Conservation (phyloP, 2,888 invertebrate genomes). For the Hirtodrosophila duncani region DNA sequence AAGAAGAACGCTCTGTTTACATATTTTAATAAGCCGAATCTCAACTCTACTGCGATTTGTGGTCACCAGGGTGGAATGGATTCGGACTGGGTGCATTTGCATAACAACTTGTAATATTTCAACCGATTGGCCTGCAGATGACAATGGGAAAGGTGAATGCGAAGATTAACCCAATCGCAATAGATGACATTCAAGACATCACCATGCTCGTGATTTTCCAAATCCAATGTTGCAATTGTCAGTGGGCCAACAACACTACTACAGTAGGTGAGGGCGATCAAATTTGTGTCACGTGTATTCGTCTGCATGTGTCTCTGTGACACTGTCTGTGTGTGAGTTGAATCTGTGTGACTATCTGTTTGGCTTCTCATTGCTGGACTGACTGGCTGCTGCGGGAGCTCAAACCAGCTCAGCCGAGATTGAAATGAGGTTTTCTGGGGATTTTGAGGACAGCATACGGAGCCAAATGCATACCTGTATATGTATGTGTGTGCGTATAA, state of each 20-base stretch:
- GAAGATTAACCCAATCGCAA: no score
- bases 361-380: neutral
- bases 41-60: conserved; percentile 36
- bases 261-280: no score
- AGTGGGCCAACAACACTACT: no score
- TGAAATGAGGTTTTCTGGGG: conserved; percentile 59
- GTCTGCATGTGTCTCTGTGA: neutral
- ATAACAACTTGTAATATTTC: no score
- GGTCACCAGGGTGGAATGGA: no score
- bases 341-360: conserved; percentile 5
- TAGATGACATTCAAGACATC: no score
- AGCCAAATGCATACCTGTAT: conserved; percentile 1
- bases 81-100: no score
- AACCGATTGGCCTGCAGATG: no score
- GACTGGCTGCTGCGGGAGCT: conserved; percentile 39
- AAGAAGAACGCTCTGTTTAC: neutral
- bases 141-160: no score
- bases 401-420: conserved; percentile 58
- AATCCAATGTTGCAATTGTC: no score
- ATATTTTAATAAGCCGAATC: conserved; percentile 36
- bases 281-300: no score
- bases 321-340: conserved; percentile 18
- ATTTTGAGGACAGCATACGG: conserved; percentile 41
- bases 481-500: neutral
- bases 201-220: no score